Percentiles rank a stretch among this genome's conserved stretches.
phyloP scores from a whole-genome alignment of 2,888 invertebrate species.

The Diogma glabrata region DNA sequence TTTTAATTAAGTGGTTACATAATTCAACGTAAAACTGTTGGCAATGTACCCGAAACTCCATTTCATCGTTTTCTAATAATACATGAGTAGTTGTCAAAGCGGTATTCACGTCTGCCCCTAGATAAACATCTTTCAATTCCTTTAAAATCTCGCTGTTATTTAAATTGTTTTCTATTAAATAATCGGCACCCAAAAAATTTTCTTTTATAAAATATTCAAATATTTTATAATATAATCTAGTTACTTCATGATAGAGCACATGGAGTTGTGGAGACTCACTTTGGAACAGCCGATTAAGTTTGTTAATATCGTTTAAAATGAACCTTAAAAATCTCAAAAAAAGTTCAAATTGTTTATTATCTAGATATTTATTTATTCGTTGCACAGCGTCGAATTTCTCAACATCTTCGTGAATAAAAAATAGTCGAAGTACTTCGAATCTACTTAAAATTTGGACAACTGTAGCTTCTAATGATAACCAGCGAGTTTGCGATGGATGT shows the following conservation, averaged over 20 bases:
- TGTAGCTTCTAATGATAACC: not conserved
- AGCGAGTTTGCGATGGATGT: not conserved
- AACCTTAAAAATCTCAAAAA: no score
- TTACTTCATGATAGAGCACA: not conserved
- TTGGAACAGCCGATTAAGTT: not conserved
- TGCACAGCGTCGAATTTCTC: not conserved
- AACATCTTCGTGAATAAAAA: not conserved
- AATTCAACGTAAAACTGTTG: conserved; percentile 14
- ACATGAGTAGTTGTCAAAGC: not conserved
- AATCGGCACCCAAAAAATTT: no score
- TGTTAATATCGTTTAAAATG: not conserved
- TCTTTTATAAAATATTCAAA: not conserved
- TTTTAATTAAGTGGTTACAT: conserved; percentile 7
- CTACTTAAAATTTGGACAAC: no score
- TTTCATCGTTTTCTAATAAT: conserved; percentile 4
- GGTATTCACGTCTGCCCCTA: conserved; percentile 8
- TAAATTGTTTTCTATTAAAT: no score
- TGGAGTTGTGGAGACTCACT: not conserved
- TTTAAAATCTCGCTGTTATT: conserved; percentile 6
- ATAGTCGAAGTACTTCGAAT: not conserved
- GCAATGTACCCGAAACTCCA: conserved; percentile 11
- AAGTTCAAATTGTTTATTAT: not conserved
- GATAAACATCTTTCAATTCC: conserved; percentile 11
- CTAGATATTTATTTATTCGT: not conserved
- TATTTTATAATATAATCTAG: not conserved